phyloP scores from a whole-genome alignment of 2,797 vertebrate genomes.

The Gephyroberyx darwinii region DNA sequence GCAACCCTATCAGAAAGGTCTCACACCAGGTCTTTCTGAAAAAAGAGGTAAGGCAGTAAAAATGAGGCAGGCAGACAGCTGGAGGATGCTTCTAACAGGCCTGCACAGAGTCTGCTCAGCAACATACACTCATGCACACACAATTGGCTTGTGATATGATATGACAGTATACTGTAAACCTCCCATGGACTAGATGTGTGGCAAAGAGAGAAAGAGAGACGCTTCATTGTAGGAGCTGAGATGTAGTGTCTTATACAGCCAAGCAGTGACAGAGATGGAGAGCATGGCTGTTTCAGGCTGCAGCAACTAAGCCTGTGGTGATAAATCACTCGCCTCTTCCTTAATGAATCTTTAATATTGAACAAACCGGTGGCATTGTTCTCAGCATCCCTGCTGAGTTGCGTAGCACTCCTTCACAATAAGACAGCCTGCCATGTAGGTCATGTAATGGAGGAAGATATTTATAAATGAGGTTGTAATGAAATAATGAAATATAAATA shows the following conservation, averaged over 20 bases:
- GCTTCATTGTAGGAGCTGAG: constrained; percentile 36
- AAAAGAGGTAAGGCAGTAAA: not conserved
- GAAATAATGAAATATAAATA: constrained; percentile 60
- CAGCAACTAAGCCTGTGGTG: constrained; percentile 39
- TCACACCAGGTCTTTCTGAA: not conserved
- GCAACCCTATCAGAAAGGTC: not conserved
- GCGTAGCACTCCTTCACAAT: constrained; percentile 11
- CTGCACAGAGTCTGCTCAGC: constrained; percentile 37
- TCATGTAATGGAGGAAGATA: constrained; percentile 38
- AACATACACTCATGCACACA: constrained; percentile 11
- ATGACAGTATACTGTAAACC: not conserved
- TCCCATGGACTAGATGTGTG: not conserved
- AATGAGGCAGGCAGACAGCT: not conserved
- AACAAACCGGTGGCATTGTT: constrained; percentile 34
- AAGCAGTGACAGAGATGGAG: constrained; percentile 40
- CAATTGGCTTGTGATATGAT: not conserved
- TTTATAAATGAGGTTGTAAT: constrained; percentile 44
- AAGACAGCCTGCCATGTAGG: constrained; percentile 20
- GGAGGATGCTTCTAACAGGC: constrained; percentile 22
- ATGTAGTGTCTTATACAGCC: constrained; percentile 33
- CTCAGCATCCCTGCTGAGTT: not conserved
- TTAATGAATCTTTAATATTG: constrained; percentile 66
- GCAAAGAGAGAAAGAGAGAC: constrained; percentile 7
- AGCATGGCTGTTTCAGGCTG: constrained; percentile 26
- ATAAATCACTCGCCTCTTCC: constrained; percentile 26